Evolutionary conservation across 2,797 vertebrate species (phyloP).

Genomic region (Manis crassicaudata): DNA sequence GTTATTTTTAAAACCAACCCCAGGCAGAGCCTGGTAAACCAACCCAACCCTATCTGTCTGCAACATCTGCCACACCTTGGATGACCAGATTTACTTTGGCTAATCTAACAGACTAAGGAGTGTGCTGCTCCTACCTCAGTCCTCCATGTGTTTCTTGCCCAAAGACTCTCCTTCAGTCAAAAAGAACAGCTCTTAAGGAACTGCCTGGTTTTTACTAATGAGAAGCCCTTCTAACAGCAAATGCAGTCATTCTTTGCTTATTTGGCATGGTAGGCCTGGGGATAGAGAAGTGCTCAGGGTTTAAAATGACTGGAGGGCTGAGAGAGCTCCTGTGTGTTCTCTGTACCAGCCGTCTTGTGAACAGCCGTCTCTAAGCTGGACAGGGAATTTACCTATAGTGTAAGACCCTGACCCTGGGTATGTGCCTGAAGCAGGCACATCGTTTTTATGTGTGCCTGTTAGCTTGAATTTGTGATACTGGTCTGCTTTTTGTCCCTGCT

Average conservation of each 20-base stretch:
- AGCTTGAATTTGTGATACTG: constrained; percentile 92
- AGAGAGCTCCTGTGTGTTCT: constrained; percentile 1
- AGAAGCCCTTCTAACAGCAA: neutral
- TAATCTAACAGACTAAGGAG: neutral
- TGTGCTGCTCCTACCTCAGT: neutral
- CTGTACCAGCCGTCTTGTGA: neutral
- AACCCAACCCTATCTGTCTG: neutral
- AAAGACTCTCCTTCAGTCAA: neutral
- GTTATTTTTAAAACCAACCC: neutral
- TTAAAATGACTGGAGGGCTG: constrained; percentile 18
- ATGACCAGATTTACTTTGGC: neutral
- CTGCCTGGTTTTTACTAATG: neutral
- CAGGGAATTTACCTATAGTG: constrained; percentile 75
- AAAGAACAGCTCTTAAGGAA: constrained; percentile 16
- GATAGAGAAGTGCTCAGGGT: neutral
- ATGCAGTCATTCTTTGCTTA: constrained; percentile 17
- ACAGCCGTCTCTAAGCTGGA: constrained; percentile 56
- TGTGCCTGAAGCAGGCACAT: constrained; percentile 82
- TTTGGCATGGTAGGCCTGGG: neutral
- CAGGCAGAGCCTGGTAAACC: neutral
- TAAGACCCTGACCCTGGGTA: constrained; percentile 74
- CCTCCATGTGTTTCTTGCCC: neutral
- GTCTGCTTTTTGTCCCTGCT: constrained; percentile 97
- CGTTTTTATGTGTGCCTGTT: constrained; percentile 91
- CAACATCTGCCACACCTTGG: neutral